Base-by-base conservation (phyloP, 2,113 vertebrate species). In the Anarhynchus alexandrinus region DNA sequence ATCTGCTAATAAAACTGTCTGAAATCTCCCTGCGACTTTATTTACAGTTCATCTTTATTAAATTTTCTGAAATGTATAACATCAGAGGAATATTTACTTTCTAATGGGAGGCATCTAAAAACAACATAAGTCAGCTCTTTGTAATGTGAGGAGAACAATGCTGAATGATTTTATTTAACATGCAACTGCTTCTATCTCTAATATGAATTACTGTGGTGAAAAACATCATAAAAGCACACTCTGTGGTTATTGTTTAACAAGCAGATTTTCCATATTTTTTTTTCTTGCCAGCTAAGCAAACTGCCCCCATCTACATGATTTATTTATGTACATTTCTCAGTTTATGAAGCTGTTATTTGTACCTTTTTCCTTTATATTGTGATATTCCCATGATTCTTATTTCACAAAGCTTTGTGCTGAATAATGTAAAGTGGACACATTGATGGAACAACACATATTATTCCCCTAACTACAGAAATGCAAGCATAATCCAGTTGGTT, bases 1-100 rank as follows among this genome's bases (percentile, higher is more conserved):
- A 98, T 98, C 98, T 98, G 98, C 98, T 98, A 99, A 98, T 98
- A 98, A 99, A 99, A 98, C 97, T 98, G 98, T 98, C 98, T 98
- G 98, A 98, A 98, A 98, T 98, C 98, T 98, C 97, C 96, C 97
- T 90, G 96, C 2, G 98, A 98, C 96, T 98, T 98, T 98, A 98
- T 98, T 98, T 98, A 98, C 95, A 97, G 96, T 98, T 98, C 79
- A 94, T 98, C 97, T 98, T 98, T 98, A 98, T 98, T 98, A 98
- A 97, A 97, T 98, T 97, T 97, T 97, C 97, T 97, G 97, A 98
- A 98, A 98, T 97, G 97, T 97, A 40, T 93, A 97, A 96, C 97
- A 98, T 98, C 96, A 96, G 96, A 98, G 97, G 95, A 97, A 98
- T 98, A 98, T 98, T 98, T 98, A 98, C 97, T 98, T 98, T 98